phyloP scores from a whole-genome alignment of 2,797 vertebrate genomes.

The Arnoldichthys spilopterus region DNA sequence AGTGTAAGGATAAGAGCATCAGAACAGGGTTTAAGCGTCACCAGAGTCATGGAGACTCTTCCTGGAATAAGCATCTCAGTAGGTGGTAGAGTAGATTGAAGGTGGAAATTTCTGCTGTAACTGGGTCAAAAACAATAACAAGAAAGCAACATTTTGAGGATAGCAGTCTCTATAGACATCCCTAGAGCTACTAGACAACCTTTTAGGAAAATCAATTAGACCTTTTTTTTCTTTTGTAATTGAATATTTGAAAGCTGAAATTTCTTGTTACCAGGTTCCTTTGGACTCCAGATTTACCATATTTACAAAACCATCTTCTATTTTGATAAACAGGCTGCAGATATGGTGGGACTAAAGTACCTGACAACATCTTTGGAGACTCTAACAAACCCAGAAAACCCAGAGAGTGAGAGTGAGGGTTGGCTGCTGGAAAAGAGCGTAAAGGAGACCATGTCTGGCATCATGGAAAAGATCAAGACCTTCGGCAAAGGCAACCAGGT shows the following conservation, averaged over 20 bases:
- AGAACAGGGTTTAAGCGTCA: slow-evolving; percentile 63
- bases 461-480: slow-evolving; percentile 81
- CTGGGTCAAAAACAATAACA: slow-evolving; percentile 58
- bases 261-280: neutral
- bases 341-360: slow-evolving; percentile 87
- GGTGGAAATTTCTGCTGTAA: slow-evolving; percentile 33
- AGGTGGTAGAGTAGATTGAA: slow-evolving; percentile 21
- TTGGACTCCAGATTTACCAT: neutral
- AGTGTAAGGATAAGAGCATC: slow-evolving; percentile 65
- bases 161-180: neutral
- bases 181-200: neutral
- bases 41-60: slow-evolving; percentile 55
- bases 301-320: neutral
- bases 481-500: slow-evolving; percentile 88
- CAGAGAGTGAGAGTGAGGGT: slow-evolving; percentile 90
- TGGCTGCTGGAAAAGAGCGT: slow-evolving; percentile 92
- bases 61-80: slow-evolving; percentile 61
- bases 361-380: slow-evolving; percentile 88
- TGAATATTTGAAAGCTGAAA: neutral
- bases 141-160: slow-evolving; percentile 31
- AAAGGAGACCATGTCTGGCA: slow-evolving; percentile 84
- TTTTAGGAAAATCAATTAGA: neutral
- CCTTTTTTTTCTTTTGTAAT: neutral
- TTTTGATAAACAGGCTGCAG: slow-evolving; percentile 70
- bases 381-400: slow-evolving; percentile 87